Conservation (phyloP, 2,888 invertebrate species). For the Acanthosepion lycidas region DNA sequence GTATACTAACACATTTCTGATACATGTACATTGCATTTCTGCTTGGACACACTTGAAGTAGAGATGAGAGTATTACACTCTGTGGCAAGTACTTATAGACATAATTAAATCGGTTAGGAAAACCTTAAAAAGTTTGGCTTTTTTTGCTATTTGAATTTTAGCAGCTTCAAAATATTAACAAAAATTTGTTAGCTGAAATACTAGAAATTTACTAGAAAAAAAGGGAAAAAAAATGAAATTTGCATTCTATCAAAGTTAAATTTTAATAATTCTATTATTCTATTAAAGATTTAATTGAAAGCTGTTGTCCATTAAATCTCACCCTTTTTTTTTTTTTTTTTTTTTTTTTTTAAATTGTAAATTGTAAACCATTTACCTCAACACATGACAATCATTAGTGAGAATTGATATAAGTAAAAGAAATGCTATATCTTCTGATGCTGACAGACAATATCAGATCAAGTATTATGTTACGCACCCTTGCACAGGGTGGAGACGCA, state of each 20-base stretch:
- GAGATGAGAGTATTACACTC: no score
- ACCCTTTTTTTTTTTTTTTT: not conserved
- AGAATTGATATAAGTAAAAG: not conserved
- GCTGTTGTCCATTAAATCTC: not conserved
- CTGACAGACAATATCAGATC: not conserved
- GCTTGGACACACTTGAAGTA: no score
- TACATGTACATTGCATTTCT: no score
- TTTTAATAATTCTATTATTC: not conserved
- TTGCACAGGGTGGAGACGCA: not conserved
- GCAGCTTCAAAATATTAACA: not conserved
- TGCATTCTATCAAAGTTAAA: not conserved
- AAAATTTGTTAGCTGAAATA: not conserved
- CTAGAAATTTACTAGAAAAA: no score
- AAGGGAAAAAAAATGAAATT: not conserved
- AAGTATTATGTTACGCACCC: not conserved
- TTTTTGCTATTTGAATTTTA: no score
- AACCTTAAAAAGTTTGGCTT: no score
- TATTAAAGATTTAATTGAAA: not conserved
- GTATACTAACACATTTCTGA: no score
- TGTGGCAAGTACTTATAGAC: no score
- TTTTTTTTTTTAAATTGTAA: not conserved
- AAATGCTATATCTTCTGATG: constrained; percentile 8
- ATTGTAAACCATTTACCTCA: not conserved
- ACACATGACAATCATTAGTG: constrained; percentile 33
- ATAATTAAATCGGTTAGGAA: no score